Base-by-base conservation (phyloP, 2,113 vertebrate species). In the Scortum barcoo region DNA sequence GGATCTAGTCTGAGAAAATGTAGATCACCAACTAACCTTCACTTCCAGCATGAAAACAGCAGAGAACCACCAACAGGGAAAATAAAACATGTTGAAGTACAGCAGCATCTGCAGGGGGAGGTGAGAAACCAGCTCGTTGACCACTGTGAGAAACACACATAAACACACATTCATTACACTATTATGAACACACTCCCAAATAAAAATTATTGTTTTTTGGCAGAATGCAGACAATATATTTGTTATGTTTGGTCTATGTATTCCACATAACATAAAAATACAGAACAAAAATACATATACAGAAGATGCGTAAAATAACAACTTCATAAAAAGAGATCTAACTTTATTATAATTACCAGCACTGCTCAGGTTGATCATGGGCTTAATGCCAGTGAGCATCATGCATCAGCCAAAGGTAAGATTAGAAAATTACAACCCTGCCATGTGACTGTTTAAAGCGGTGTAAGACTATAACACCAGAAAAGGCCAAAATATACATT, bases 21-120 rank as follows among this genome's bases (percentile, higher is more conserved):
- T 8, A 50, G 2, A 63, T 24, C 9, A 38, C 22, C 2, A 5
- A 84, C 17, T 40, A 61, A 97, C 97, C 96, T 97, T 97, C 24
- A 96, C 88, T 26, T 97, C 92, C 84, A 97, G 74, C 95, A 96
- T 96, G 68, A 92, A 70, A 7, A 95, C 94, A 58, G 96, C 95
- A 0, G 95, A 96, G 84, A 96, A 70, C 93, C 94, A 96, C 97
- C 97, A 97, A 20, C 94, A 95, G 0, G 96, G 96, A 46, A 96
- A 96, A 87, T 94, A 97, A 88, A 92, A 95, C 83, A 80, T 81
- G 2, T 97, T 97, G 93, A 97, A 97, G 89, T 96, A 97, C 10
- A 97, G 93, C 62, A 96, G 88, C 95, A 97, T 95, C 92, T 97
- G 97, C 19, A 97, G 95, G 1, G 96, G 95, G n/a, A 97, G 94